A percentile compares a stretch with the other conserved stretches of the same genome.
phyloP scores from a whole-genome alignment of 1,140 invertebrate genomes.

The Microplitis demolitor region DNA sequence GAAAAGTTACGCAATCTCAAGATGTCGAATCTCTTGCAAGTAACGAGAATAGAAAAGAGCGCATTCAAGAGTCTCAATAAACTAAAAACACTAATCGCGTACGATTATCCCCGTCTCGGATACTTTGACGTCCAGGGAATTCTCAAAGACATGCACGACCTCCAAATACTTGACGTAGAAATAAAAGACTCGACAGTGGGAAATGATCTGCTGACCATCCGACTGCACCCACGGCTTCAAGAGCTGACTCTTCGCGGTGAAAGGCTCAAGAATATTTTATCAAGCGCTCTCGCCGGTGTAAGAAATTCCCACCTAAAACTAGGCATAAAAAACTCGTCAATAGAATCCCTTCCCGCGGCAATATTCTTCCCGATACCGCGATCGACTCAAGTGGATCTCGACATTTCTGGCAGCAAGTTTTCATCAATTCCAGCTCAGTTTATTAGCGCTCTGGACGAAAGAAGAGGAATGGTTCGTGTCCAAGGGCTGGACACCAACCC shows the following conservation, averaged over 20 bases:
- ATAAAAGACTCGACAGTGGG: constrained; percentile 82
- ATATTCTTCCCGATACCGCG: constrained; percentile 87
- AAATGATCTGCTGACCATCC: constrained; percentile 79
- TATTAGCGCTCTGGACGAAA: constrained; percentile 78
- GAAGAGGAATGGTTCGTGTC: constrained; percentile 73
- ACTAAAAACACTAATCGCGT: constrained; percentile 71
- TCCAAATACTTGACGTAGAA: constrained; percentile 81
- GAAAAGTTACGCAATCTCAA: constrained; percentile 69
- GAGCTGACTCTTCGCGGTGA: constrained; percentile 76
- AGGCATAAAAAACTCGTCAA: constrained; percentile 77
- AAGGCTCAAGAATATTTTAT: constrained; percentile 77
- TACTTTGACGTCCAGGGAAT: constrained; percentile 84
- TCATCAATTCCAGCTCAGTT: constrained; percentile 76
- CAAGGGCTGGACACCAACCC: constrained; percentile 77
- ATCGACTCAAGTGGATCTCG: constrained; percentile 78
- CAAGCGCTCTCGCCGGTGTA: constrained; percentile 81
- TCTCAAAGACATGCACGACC: constrained; percentile 70
- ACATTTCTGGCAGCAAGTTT: constrained; percentile 79
- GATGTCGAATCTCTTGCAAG: constrained; percentile 71
- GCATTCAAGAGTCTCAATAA: constrained; percentile 77
- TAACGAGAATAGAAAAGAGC: constrained; percentile 79
- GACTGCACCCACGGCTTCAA: constrained; percentile 78
- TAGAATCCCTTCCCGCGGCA: constrained; percentile 76
- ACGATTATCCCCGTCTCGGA: constrained; percentile 76
- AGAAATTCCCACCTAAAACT: constrained; percentile 74